Evolutionary conservation across 2,888 invertebrate species (phyloP), one percentile per base, ranked within the genome.

Genomic region (Silvanus unidentatus): DNA sequence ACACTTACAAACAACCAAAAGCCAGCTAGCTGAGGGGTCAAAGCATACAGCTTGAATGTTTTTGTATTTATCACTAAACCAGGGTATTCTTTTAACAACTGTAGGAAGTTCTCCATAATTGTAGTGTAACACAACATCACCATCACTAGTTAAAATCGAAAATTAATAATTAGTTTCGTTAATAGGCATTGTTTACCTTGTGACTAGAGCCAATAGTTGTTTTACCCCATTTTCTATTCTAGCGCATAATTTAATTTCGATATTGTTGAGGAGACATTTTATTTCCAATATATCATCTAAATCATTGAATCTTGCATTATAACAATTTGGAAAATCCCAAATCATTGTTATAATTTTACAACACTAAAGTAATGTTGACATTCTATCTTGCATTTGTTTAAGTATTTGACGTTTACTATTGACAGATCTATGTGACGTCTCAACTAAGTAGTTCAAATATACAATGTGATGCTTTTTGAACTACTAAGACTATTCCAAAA

Each of bases 11-110:
- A 79, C 72, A 52, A 82, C 75, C 15, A 88, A 71, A 16, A 87
- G 73, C 87, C 88, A 88, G 34, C 83, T 81, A 43, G 89, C 90
- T 47, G 84, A 80, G 1, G 88, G 86, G 72, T 91, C 89, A 70
- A 92, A 91, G 68, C 89, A 88, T 67, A 90, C 75, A 63, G 82
- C 82, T 64, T 82, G 77, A 45, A 85, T 77, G 29, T 72, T 44
- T 58, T 71, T 71, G 39, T 60, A 58, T 29, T 60, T 62, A 44
- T 71, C 71, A 11, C 61, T 63, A 44, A 69, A 64, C 73, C 73
- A 73, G 40, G 70, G 68, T 39, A 73, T 62, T 49, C 66, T 59
- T 55, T 65, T 72, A 28, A 72, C 44, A 35, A 70, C 64, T 16
- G 70, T 62, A 11, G 67, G 57, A 32, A 72, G 50, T 52, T 71